Evolutionary conservation across 2,113 vertebrate species (phyloP).

Genomic region (Lichenostomus cassidix): DNA sequence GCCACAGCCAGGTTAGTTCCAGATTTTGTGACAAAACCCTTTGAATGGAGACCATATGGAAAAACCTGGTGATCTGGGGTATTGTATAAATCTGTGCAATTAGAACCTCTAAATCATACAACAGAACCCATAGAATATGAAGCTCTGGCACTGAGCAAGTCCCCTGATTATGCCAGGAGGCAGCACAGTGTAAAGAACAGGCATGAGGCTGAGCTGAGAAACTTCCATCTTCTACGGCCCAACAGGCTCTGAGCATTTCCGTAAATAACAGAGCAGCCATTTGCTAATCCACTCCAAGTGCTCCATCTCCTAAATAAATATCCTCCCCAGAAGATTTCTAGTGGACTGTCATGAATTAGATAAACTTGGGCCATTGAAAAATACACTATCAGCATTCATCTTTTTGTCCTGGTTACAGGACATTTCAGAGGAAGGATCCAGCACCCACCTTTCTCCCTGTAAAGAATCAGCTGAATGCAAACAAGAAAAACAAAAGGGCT

Average conservation of each 20-base stretch:
- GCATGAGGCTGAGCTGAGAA: not conserved
- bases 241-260: not conserved
- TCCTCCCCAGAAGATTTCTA: not conserved
- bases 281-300: not conserved
- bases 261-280: not conserved
- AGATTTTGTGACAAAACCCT: not conserved
- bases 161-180: not conserved
- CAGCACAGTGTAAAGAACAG: not conserved
- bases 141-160: not conserved
- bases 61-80: not conserved
- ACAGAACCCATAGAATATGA: not conserved
- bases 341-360: not conserved
- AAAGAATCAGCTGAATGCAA: not conserved
- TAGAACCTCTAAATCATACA: not conserved
- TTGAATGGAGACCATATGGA: not conserved
- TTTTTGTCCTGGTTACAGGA: not conserved
- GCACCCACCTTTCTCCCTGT: not conserved
- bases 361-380: not conserved
- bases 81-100: not conserved
- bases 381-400: not conserved
- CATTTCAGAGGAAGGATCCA: not conserved
- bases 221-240: not conserved
- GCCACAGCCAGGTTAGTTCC: not conserved
- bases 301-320: constrained; percentile 12
- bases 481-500: not conserved